phyloP scores from a whole-genome alignment of 2,888 invertebrate species.

The Drosophila kuntzei region DNA sequence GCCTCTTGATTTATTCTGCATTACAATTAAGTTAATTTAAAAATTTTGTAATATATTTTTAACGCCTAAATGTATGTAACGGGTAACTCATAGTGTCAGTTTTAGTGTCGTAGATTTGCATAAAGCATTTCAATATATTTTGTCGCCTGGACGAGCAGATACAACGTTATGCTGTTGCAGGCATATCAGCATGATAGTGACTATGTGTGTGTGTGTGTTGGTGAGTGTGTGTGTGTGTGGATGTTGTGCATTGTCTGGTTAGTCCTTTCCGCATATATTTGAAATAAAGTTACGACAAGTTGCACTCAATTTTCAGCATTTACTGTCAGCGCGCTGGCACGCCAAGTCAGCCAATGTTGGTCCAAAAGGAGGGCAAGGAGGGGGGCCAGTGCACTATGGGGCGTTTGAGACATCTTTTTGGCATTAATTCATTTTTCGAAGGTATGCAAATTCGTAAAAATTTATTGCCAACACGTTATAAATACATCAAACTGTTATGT shows the following conservation, averaged over 20 bases:
- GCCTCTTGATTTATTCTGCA: no score
- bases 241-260: constrained; percentile 74
- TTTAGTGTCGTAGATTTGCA: neutral
- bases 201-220: constrained; percentile 13
- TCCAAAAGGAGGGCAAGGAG: neutral
- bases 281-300: constrained; percentile 81
- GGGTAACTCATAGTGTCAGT: no score
- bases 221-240: constrained; percentile 36
- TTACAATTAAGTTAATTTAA: no score
- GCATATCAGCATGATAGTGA: constrained; percentile 16
- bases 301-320: constrained; percentile 82
- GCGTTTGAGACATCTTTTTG: no score
- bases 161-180: constrained; percentile 49
- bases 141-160: constrained; percentile 48
- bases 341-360: constrained; percentile 43
- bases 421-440: no score
- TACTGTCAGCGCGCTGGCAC: constrained; percentile 74
- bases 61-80: no score
- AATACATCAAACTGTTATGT: no score
- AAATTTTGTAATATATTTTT: no score
- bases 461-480: no score
- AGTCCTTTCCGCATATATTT: constrained; percentile 78
- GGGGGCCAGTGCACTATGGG: neutral
- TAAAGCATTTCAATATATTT: constrained; percentile 2
- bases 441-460: no score